Conservation (phyloP, 2,797 vertebrate genomes). For the Tragelaphus oryx region DNA sequence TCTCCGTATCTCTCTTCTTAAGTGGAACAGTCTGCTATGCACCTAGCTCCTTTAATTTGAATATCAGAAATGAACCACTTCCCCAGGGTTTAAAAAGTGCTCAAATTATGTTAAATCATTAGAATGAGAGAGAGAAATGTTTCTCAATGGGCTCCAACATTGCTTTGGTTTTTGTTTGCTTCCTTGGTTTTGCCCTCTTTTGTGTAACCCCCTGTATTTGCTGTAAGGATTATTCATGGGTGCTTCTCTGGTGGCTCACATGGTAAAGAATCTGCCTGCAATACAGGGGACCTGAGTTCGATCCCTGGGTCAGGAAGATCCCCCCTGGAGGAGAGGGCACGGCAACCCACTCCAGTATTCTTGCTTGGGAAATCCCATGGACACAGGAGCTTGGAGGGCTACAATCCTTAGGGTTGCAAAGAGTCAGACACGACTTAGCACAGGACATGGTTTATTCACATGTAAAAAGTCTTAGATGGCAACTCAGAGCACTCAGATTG, state of each 20-base stretch:
- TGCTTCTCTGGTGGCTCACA: neutral
- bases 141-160: neutral
- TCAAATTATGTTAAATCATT: neutral
- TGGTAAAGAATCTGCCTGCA: neutral
- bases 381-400: neutral
- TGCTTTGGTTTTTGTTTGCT: neutral
- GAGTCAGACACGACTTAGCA: neutral
- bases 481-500: neutral
- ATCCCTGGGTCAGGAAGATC: neutral
- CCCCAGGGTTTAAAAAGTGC: neutral
- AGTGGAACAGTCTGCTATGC: neutral
- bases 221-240: neutral
- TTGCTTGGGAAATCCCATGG: neutral
- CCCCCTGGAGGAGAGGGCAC: neutral
- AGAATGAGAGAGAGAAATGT: neutral
- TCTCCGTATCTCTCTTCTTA: neutral
- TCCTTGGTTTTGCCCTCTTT: neutral
- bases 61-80: neutral
- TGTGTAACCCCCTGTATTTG: neutral
- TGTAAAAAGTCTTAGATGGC: neutral
- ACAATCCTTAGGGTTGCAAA: neutral
- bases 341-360: neutral
- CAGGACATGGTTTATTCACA: neutral
- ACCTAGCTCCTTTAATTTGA: neutral
- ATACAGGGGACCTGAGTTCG: accelerated